phyloP scores from a whole-genome alignment of 2,797 vertebrate species.

The Ceryle rudis region DNA sequence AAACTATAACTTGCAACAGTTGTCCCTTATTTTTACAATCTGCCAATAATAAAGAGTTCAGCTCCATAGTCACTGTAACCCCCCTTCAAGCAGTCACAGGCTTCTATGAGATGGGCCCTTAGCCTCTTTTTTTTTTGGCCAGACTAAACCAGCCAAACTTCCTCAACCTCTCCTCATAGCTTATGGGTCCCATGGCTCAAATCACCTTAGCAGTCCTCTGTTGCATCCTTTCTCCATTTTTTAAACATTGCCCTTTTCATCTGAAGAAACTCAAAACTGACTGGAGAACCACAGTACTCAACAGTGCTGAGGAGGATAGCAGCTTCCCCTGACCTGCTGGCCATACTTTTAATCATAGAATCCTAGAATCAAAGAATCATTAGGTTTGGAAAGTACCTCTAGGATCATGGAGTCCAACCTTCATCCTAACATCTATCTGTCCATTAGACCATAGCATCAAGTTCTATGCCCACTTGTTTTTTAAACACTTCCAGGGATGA shows the following conservation, averaged over 20 bases:
- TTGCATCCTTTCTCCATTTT: background rate
- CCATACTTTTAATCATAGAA: background rate
- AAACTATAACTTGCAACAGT: background rate
- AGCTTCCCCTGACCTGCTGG: background rate
- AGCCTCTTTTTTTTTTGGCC: background rate
- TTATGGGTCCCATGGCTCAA: background rate
- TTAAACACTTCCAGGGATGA: too few species aligned
- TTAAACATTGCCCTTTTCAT: background rate
- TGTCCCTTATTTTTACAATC: fast-evolving
- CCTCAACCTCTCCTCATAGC: background rate
- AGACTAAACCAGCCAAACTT: background rate
- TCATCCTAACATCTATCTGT: too few species aligned
- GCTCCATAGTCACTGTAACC: background rate
- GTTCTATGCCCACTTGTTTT: too few species aligned
- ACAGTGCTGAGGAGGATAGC: background rate
- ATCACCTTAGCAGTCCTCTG: background rate
- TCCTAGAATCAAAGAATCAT: too few species aligned
- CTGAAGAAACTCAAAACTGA: background rate
- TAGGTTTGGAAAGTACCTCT: too few species aligned
- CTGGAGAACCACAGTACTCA: background rate
- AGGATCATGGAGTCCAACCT: too few species aligned
- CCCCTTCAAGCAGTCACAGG: background rate
- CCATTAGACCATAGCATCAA: too few species aligned
- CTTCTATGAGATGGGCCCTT: background rate
- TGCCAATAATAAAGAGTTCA: background rate